Conservation (phyloP, 2,888 invertebrate genomes). For the Nomada fabriciana region DNA sequence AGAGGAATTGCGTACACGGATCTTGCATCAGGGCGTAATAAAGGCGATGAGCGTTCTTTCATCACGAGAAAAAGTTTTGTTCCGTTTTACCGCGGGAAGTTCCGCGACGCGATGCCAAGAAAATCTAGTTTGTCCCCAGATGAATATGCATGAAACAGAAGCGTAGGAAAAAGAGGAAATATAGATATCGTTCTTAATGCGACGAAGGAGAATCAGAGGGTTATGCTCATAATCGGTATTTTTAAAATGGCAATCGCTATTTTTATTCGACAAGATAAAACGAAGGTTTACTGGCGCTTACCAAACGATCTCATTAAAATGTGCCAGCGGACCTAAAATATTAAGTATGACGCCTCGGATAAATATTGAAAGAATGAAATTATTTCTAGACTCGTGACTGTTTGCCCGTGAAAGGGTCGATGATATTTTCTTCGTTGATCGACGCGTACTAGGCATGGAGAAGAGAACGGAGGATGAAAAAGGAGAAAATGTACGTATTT, state of each 20-base stretch:
- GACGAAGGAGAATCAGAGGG: constrained; percentile 7
- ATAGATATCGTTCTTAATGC: constrained; percentile 41
- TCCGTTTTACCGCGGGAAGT: constrained; percentile 44
- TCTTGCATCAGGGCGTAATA: constrained; percentile 70
- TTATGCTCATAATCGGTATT: no score
- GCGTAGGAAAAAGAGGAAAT: constrained; percentile 11
- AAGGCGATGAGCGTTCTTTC: constrained; percentile 62
- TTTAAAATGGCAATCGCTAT: no score
- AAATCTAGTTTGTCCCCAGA: constrained; percentile 53
- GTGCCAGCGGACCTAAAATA: no score
- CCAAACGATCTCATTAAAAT: no score
- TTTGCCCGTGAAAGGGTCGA: no score
- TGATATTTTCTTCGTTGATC: constrained; percentile 35
- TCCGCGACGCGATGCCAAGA: constrained; percentile 31
- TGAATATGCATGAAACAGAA: constrained; percentile 53
- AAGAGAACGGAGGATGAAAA: no score
- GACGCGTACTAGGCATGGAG: neutral
- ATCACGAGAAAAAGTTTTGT: constrained; percentile 57
- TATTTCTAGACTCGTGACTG: no score
- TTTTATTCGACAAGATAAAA: neutral
- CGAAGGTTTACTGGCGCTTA: no score
- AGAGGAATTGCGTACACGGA: constrained; percentile 67
- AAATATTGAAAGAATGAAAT: neutral
- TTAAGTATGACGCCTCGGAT: neutral
- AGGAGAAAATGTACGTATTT: no score